Conservation (phyloP, 2,797 vertebrate species). For the Nannoperca obscura region DNA sequence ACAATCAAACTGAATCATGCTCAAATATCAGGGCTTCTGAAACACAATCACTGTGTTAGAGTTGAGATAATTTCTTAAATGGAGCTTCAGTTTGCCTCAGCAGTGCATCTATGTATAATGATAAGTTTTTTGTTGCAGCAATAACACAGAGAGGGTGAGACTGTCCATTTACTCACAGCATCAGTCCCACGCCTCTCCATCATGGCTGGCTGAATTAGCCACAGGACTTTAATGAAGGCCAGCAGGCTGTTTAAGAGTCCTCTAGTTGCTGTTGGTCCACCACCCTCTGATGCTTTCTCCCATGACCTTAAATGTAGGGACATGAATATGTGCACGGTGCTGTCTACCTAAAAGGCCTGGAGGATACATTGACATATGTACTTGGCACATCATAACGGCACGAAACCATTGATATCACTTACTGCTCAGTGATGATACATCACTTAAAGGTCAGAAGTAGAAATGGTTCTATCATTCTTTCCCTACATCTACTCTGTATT, state of each 20-base stretch:
- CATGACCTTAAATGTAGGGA: slow-evolving; percentile 47
- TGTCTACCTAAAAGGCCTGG: slow-evolving; percentile 35
- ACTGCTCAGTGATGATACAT: slow-evolving; percentile 58
- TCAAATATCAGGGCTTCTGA: slow-evolving; percentile 46
- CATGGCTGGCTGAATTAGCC: slow-evolving; percentile 55
- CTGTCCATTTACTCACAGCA: slow-evolving; percentile 41
- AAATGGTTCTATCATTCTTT: slow-evolving; percentile 54
- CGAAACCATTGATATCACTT: slow-evolving; percentile 72
- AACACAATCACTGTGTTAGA: slow-evolving; percentile 10
- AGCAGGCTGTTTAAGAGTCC: slow-evolving; percentile 55
- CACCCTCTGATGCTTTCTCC: slow-evolving; percentile 40
- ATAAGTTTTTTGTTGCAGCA: slow-evolving; percentile 22
- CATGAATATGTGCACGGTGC: slow-evolving; percentile 10
- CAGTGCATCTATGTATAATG: slow-evolving; percentile 31
- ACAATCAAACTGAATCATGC: slow-evolving; percentile 46
- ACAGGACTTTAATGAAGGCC: slow-evolving; percentile 65
- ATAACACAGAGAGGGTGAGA: slow-evolving; percentile 19
- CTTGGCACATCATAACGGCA: slow-evolving; percentile 46
- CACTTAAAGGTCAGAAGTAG: slow-evolving; percentile 69
- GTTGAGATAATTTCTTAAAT: slow-evolving; percentile 44
- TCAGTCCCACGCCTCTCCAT: slow-evolving; percentile 41
- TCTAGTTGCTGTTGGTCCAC: slow-evolving; percentile 29
- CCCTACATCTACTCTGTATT: slow-evolving; percentile 38
- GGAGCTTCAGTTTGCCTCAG: slow-evolving; percentile 25
- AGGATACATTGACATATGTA: slow-evolving; percentile 54